Percentiles rank a stretch among this genome's conserved stretches.
Evolutionary conservation across 2,113 vertebrate genomes (phyloP).

Genomic region (Rostratula benghalensis): DNA sequence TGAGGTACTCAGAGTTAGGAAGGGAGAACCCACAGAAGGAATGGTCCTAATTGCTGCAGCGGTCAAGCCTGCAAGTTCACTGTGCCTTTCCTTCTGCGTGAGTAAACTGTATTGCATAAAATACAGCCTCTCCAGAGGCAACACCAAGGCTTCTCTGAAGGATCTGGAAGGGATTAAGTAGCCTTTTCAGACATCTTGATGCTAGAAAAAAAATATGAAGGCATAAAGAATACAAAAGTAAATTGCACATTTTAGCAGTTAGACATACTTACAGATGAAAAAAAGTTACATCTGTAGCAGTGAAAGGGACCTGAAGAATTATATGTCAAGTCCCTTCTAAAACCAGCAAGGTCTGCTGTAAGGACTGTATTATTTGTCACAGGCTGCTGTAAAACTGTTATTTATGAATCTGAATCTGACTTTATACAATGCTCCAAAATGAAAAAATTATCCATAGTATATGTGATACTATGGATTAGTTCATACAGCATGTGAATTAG

Average conservation of each 20-base stretch:
- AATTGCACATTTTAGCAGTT: constrained; percentile 21
- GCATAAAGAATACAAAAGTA: neutral
- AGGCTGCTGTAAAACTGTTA: neutral
- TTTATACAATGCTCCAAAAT: neutral
- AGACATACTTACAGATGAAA: neutral
- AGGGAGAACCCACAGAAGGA: neutral
- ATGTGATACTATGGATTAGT: neutral
- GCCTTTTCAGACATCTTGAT: neutral
- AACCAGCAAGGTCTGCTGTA: neutral
- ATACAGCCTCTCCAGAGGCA: neutral
- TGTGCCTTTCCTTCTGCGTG: neutral
- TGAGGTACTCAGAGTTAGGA: neutral
- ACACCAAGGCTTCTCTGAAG: constrained; percentile 2
- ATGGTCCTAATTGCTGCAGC: neutral
- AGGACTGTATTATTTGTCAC: neutral
- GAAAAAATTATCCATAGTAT: neutral
- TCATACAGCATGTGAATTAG: neutral
- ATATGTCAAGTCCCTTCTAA: neutral
- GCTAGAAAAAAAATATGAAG: neutral
- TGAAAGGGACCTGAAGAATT: neutral
- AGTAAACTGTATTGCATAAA: neutral
- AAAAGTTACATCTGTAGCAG: neutral
- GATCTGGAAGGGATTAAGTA: neutral
- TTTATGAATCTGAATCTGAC: neutral
- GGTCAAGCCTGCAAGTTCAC: neutral